Conservation (phyloP, 2,888 invertebrate genomes). For the Loripinus fragilis region DNA sequence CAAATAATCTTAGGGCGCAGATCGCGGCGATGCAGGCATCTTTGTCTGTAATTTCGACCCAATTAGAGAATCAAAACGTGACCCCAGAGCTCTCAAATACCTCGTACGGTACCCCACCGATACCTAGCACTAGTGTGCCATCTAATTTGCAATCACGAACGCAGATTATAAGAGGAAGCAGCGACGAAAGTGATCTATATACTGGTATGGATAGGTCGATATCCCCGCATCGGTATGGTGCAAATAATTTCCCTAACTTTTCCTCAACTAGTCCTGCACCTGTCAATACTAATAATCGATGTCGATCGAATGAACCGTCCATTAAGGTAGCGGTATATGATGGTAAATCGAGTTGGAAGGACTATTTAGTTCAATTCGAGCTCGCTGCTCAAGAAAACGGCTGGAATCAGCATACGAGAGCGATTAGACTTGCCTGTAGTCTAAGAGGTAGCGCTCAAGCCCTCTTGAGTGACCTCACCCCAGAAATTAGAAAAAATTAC, state of each 20-base stretch:
- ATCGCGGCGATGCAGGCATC: background rate
- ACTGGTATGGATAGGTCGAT: background rate
- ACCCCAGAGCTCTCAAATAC: background rate
- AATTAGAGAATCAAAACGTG: background rate
- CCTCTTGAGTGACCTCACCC: conserved; percentile 2
- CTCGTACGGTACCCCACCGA: background rate
- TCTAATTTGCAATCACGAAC: background rate
- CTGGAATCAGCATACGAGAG: too few relatives aligned
- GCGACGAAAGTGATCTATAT: background rate
- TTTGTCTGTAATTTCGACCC: background rate
- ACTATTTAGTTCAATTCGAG: conserved; percentile 8
- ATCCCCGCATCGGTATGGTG: background rate
- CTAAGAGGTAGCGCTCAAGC: conserved; percentile 10
- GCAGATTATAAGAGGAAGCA: background rate
- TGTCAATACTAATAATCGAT: background rate
- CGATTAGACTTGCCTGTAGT: conserved; percentile 2
- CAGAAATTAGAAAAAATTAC: background rate
- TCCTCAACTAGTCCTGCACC: background rate
- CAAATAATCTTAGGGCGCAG: background rate
- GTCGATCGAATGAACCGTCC: background rate
- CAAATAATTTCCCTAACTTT: background rate
- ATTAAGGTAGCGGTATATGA: conserved; percentile 2
- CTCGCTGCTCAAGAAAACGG: background rate
- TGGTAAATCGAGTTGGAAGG: conserved; percentile 6
- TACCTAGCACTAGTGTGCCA: background rate